Conservation (phyloP, 2,797 vertebrate species). For the Xerus rutilus region DNA sequence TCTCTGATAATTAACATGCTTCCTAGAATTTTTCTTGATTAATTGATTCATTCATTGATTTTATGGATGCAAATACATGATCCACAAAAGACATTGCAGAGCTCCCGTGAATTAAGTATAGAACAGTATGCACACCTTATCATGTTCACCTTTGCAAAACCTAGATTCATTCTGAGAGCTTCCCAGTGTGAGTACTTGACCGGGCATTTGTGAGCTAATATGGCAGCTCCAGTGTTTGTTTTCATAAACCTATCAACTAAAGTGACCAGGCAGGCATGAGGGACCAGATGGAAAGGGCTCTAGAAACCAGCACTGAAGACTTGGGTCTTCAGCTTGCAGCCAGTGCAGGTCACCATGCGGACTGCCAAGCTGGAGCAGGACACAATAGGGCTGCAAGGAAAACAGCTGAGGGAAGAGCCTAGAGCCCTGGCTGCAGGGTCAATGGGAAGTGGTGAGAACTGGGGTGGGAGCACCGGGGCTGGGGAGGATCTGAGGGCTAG, state of each 20-base stretch:
- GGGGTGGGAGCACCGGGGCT: background rate
- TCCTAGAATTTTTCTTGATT: background rate
- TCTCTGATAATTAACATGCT: background rate
- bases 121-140: background rate
- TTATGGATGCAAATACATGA: background rate
- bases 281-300: background rate
- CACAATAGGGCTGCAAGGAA: accelerated
- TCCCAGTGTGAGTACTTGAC: background rate
- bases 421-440: background rate
- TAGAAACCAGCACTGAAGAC: background rate
- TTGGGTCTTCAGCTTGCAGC: background rate
- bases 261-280: background rate
- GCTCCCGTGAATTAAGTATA: background rate
- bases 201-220: background rate
- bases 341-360: background rate
- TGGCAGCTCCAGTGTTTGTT: background rate
- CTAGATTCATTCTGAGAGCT: background rate
- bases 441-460: background rate
- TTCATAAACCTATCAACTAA: background rate
- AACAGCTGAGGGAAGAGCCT: background rate
- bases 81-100: background rate
- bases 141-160: background rate
- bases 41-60: background rate
- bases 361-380: background rate
- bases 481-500: background rate